Percentiles rank a stretch among this genome's conserved stretches.
These are phyloP conservation scores for Balearica regulorum DNA, from an alignment of 2,797 vertebrate genomes.

Conservation along the genomic window DNA sequence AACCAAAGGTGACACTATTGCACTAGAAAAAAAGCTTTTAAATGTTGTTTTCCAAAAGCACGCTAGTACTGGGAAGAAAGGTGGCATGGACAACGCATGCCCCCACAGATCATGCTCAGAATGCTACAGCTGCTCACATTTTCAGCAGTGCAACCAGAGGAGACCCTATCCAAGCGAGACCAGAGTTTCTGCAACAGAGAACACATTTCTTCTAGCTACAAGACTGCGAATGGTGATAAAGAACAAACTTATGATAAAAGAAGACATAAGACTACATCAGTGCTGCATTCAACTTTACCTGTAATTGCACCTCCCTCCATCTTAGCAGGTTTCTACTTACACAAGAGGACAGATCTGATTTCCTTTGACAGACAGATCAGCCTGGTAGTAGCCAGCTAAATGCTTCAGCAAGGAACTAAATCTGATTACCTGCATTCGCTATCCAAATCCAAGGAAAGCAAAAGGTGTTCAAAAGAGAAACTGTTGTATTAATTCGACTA, in stretches of 20 bases:
- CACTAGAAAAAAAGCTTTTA: background rate
- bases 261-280: background rate
- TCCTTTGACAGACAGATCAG: background rate
- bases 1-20: background rate
- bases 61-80: background rate
- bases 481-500: background rate
- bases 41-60: background rate
- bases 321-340: background rate
- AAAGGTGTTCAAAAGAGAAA: background rate
- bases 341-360: background rate
- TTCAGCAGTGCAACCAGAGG: background rate
- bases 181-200: background rate
- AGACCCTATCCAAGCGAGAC: background rate
- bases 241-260: background rate
- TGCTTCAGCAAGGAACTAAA: background rate
- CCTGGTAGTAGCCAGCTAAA: background rate
- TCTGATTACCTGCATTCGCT: background rate
- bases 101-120: background rate
- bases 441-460: background rate
- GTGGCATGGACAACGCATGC: fast-evolving
- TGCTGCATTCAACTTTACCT: background rate
- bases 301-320: background rate
- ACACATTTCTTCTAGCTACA: background rate
- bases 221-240: background rate
- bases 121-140: background rate